phyloP scores from a whole-genome alignment of 2,113 vertebrate species.

The Fregetta grallaria region DNA sequence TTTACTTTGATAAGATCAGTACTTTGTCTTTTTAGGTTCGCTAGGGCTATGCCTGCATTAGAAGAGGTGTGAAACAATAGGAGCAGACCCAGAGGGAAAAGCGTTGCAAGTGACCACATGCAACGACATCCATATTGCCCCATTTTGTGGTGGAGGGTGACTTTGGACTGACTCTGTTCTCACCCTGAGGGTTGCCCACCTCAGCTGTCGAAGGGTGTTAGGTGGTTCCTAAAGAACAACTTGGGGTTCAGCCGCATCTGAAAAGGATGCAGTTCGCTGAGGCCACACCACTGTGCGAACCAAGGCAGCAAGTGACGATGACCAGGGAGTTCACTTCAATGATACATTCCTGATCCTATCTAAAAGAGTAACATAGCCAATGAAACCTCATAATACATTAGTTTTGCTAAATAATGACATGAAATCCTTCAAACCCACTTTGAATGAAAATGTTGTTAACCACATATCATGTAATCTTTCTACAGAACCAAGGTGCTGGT shows the following conservation, averaged over 20 bases:
- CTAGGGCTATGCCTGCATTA: neutral
- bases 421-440: neutral
- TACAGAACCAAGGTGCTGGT: neutral
- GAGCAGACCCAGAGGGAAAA: neutral
- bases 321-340: neutral
- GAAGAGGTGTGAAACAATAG: neutral
- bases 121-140: neutral
- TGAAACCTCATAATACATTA: neutral
- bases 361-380: neutral
- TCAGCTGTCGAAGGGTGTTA: neutral
- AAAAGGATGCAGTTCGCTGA: fast-evolving
- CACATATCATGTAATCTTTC: neutral
- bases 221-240: neutral
- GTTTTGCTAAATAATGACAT: neutral
- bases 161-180: neutral
- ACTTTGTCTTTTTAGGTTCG: neutral
- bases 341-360: neutral
- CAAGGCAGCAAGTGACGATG: neutral
- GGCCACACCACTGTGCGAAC: neutral
- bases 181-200: neutral
- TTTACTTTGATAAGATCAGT: neutral
- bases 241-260: neutral
- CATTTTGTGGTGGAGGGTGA: neutral
- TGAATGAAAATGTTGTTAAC: neutral
- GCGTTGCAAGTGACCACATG: neutral